Evolutionary conservation across 2,888 invertebrate genomes (phyloP).

Genomic region (Gortyna flavago): DNA sequence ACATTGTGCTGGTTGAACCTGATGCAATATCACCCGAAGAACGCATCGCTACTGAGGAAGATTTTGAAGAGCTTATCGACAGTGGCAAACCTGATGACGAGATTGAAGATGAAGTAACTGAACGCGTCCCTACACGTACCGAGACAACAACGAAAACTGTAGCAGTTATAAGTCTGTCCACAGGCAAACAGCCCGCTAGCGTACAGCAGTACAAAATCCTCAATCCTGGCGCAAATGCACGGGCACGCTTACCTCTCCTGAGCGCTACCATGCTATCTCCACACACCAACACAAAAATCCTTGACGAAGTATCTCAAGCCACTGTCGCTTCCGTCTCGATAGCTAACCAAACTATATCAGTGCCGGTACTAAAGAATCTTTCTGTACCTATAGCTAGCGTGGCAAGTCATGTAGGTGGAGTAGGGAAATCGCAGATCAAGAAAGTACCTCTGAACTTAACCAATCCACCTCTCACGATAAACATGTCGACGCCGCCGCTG

Average conservation of each 20-base stretch:
- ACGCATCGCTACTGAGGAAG: conserved; percentile 91
- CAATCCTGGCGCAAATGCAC: conserved; percentile 75
- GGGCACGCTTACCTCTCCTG: conserved; percentile 83
- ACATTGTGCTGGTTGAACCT: conserved; percentile 91
- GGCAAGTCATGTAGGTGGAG: conserved; percentile 73
- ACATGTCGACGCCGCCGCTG: conserved; percentile 81
- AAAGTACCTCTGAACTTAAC: conserved; percentile 81
- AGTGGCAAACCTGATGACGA: conserved; percentile 90
- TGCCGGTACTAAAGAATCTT: conserved; percentile 86
- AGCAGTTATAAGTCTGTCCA: conserved; percentile 87
- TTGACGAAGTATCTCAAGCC: conserved; percentile 90
- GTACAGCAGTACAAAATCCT: conserved; percentile 87
- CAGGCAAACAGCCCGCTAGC: conserved; percentile 83
- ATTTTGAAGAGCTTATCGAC: conserved; percentile 92
- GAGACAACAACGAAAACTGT: conserved; percentile 89
- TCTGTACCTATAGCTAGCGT: conserved; percentile 78
- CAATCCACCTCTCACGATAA: conserved; percentile 81
- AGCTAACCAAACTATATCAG: conserved; percentile 88
- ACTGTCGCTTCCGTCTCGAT: conserved; percentile 90
- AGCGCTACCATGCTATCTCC: conserved; percentile 77
- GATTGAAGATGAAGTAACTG: conserved; percentile 77
- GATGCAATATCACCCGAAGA: conserved; percentile 91
- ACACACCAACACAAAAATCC: conserved; percentile 85
- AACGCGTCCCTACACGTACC: conserved; percentile 86
- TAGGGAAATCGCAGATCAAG: conserved; percentile 57